phyloP scores from a whole-genome alignment of 2,888 invertebrate species.

The Aspidiotus rigidus region DNA sequence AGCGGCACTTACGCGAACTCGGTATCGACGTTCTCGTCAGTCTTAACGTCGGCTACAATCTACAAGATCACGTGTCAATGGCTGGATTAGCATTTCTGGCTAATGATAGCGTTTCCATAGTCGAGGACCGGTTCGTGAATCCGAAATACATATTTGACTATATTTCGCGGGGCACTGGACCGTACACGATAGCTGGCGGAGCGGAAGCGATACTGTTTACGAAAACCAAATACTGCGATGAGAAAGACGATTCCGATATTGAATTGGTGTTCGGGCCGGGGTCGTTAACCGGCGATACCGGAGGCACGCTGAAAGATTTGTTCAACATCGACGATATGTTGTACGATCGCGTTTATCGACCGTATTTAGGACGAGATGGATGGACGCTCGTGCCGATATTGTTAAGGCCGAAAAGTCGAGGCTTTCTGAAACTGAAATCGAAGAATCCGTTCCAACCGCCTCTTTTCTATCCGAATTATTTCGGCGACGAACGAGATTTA shows the following conservation, averaged over 20 bases:
- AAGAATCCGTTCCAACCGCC: conserved; percentile 58
- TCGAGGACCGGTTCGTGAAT: conserved; percentile 42
- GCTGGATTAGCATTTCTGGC: conserved; percentile 55
- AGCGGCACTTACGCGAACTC: conserved; percentile 48
- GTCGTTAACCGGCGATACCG: conserved; percentile 48
- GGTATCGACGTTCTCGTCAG: conserved; percentile 51
- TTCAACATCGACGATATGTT: conserved; percentile 48
- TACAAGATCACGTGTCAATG: conserved; percentile 61
- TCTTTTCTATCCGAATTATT: conserved; percentile 59
- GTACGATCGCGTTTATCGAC: conserved; percentile 44
- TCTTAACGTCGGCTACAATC: conserved; percentile 56
- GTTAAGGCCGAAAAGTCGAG: conserved; percentile 58
- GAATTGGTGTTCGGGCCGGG: conserved; percentile 54
- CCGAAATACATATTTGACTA: conserved; percentile 44
- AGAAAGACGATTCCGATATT: conserved; percentile 53
- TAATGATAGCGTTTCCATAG: conserved; percentile 43
- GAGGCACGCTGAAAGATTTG: conserved; percentile 45
- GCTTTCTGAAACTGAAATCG: conserved; percentile 54
- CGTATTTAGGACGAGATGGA: conserved; percentile 44
- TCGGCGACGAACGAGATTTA: conserved; percentile 52
- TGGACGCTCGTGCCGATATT: conserved; percentile 56
- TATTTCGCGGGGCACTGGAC: conserved; percentile 51
- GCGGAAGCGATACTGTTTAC: conserved; percentile 58
- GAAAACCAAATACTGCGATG: conserved; percentile 51
- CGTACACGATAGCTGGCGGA: conserved; percentile 55